A percentile compares a stretch with the other conserved stretches of the same genome.
Evolutionary conservation across 2,113 vertebrate genomes (phyloP).

Genomic region (Cyprinus carpio): DNA sequence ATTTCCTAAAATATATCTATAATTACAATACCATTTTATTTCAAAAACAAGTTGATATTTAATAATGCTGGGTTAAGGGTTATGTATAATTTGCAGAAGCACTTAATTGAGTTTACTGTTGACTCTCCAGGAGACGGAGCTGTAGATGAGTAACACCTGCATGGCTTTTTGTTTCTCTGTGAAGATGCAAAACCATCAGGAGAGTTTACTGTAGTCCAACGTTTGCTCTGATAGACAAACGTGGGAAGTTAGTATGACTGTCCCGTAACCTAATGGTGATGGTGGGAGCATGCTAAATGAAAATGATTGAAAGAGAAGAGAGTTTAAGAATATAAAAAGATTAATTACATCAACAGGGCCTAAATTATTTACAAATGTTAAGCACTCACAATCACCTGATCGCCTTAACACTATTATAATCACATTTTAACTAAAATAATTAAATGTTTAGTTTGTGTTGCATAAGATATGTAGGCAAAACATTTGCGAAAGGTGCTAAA

Average conservation of each 20-base stretch:
- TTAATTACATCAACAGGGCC: background rate
- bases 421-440: background rate
- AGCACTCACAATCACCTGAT: background rate
- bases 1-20: background rate
- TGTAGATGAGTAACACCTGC: slow-evolving; percentile 41
- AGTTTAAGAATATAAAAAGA: background rate
- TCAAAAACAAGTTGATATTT: background rate
- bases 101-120: background rate
- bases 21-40: background rate
- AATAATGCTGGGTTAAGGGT: background rate
- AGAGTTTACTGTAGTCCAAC: slow-evolving; percentile 78
- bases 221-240: slow-evolving; percentile 75
- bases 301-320: background rate
- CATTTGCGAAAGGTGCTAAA: background rate
- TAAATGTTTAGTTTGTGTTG: background rate
- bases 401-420: background rate
- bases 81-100: background rate
- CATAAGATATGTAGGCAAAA: background rate
- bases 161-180: slow-evolving; percentile 17
- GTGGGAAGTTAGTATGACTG: slow-evolving; percentile 67
- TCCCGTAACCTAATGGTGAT: slow-evolving; percentile 70
- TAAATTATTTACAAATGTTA: background rate
- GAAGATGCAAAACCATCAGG: slow-evolving; percentile 47
- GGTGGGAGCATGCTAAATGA: slow-evolving; percentile 45
- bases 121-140: background rate